phyloP scores from a whole-genome alignment of 2,888 invertebrate genomes.

The Drosophila trichaetosa region DNA sequence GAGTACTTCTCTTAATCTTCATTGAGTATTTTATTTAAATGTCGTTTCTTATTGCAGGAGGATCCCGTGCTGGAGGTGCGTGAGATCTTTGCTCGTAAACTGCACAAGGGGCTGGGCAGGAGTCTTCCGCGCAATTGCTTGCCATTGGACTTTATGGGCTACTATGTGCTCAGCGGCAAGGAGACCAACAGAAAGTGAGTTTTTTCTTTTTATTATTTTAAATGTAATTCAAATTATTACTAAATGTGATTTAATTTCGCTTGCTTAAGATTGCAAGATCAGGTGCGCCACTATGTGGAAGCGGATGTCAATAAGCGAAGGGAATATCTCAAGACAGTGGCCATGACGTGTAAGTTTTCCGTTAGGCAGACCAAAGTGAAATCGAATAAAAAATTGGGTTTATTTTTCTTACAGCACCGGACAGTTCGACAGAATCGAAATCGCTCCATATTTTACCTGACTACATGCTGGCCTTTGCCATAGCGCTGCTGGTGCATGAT shows the following conservation, averaged over 20 bases:
- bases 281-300: slow-evolving; percentile 92
- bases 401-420: slow-evolving; percentile 61
- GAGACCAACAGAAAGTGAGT: slow-evolving; percentile 92
- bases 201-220: background rate
- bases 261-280: slow-evolving; percentile 78
- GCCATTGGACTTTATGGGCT: slow-evolving; percentile 98
- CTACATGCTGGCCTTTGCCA: slow-evolving; percentile 98
- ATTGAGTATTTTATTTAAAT: background rate
- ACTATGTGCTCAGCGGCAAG: slow-evolving; percentile 95
- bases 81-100: slow-evolving; percentile 94
- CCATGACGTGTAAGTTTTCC: slow-evolving; percentile 85
- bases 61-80: slow-evolving; percentile 93
- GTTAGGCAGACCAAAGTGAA: background rate
- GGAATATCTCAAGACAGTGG: slow-evolving; percentile 95
- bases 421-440: slow-evolving; percentile 86
- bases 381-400: background rate
- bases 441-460: slow-evolving; percentile 96
- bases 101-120: slow-evolving; percentile 94
- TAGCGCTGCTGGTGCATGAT: slow-evolving; percentile 97
- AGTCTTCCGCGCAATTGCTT: slow-evolving; percentile 95
- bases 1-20: slow-evolving; percentile 83
- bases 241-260: background rate
- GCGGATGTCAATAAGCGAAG: slow-evolving; percentile 95
- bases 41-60: slow-evolving; percentile 85
- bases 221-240: background rate